These are phyloP conservation scores for Nymphalis polychloros DNA, from an alignment of 2,888 invertebrate genomes.

Conservation along the genomic window DNA sequence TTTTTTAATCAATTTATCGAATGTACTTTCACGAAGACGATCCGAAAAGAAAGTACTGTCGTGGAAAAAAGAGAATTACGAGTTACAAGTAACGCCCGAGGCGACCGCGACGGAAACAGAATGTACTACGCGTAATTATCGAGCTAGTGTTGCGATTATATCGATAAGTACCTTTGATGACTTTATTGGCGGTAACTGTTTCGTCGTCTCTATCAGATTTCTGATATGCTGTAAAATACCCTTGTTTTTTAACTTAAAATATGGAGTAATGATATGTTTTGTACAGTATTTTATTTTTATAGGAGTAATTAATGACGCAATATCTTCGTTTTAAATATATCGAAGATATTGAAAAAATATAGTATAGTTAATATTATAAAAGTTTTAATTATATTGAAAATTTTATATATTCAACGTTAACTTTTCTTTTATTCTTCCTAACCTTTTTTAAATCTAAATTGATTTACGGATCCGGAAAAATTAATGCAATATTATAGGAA, in stretches of 20 bases:
- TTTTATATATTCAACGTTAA: too few species aligned
- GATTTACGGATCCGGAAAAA: too few species aligned
- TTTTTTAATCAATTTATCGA: conserved; percentile 53
- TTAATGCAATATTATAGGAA: too few species aligned
- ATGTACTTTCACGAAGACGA: conserved; percentile 69
- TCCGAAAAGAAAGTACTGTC: conserved; percentile 69
- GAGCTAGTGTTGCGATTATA: conserved; percentile 61
- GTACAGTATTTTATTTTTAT: neutral
- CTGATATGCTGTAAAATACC: conserved; percentile 18
- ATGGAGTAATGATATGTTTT: neutral
- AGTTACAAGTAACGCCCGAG: conserved; percentile 59
- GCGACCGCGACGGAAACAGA: conserved; percentile 65
- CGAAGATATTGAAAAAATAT: too few species aligned
- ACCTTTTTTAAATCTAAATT: too few species aligned
- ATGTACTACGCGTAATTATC: conserved; percentile 76
- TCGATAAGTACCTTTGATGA: conserved; percentile 44
- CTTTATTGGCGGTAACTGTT: conserved; percentile 25
- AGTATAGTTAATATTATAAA: too few species aligned
- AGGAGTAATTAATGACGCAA: neutral
- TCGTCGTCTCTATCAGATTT: conserved; percentile 14
- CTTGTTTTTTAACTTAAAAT: conserved; percentile 9
- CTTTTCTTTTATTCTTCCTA: too few species aligned
- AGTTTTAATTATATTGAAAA: too few species aligned
- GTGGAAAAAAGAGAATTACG: conserved; percentile 58
- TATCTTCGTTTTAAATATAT: neutral